phyloP scores from a whole-genome alignment of 2,888 invertebrate genomes.

The Amphipyra tragopoginis region DNA sequence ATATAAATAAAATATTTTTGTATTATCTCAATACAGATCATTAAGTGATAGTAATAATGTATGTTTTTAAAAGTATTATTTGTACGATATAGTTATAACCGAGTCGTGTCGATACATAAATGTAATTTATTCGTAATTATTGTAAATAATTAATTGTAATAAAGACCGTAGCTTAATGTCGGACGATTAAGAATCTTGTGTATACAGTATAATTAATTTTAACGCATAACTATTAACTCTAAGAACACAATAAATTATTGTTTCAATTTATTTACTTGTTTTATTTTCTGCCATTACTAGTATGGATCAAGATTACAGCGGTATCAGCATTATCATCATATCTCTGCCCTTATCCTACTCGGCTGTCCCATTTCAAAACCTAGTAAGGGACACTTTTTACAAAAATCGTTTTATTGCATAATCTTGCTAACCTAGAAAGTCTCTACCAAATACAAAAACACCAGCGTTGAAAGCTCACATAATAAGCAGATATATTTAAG shows the following conservation, averaged over 20 bases:
- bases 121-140: slow-evolving; percentile 70
- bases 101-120: slow-evolving; percentile 53
- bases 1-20: slow-evolving; percentile 67
- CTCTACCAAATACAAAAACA: no score
- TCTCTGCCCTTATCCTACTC: no score
- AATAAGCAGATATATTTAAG: no score
- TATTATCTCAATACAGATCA: slow-evolving; percentile 60
- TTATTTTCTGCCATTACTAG: no score
- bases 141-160: slow-evolving; percentile 84
- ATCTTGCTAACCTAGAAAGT: no score
- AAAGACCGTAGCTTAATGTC: slow-evolving; percentile 69
- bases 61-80: slow-evolving; percentile 74
- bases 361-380: no score
- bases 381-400: no score
- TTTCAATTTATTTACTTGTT: slow-evolving; percentile 78
- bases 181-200: slow-evolving; percentile 77
- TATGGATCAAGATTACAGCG: no score
- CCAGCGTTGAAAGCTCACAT: no score
- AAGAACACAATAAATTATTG: slow-evolving; percentile 89
- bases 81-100: slow-evolving; percentile 61
- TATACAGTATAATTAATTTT: slow-evolving; percentile 82
- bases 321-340: no score
- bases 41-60: slow-evolving; percentile 49
- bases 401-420: no score
- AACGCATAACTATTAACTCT: slow-evolving; percentile 79